Base-by-base conservation (phyloP, 2,113 vertebrate species). In the Psittacara wagleri region DNA sequence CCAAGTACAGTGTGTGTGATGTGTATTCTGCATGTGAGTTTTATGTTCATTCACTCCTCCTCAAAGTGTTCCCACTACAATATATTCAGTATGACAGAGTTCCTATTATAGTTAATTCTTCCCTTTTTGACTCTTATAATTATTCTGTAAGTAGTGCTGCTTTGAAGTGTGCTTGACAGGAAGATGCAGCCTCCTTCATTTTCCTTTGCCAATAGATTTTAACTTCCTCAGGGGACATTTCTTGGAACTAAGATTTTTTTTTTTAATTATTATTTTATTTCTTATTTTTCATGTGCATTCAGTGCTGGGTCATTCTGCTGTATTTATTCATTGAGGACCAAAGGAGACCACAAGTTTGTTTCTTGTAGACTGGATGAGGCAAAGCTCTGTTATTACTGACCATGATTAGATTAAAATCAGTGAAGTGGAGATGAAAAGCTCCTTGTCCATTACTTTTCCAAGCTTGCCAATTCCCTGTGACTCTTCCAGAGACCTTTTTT, bases 1-100 rank as follows among this genome's bases (percentile, higher is more conserved):
- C 43, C 28, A 64, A 67, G 44, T 73, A 48, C 64, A 81, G 51
- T 1, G 9, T 62, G 66, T 77, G 75, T 95, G 87, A 46, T 91
- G 87, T 91, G 85, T 86, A 66, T 81, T 92, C 69, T 86, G 48
- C 57, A 39, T 82, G 85, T 70, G 85, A 96, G 59, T 90, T 76
- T 88, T 88, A 64, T 91, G 80, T 95, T 95, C 94, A 91, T 97
- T 96, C 83, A 82, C 29, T 93, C 77, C 54, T 80, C 85, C 75
- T 93, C 63, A 19, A 44, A 88, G 80, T 52, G 57, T 90, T 93
- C 77, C 86, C 73, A 72, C 94, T 94, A 82, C 73, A 76, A 62
- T 83, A 75, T 86, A 73, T 92, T 90, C 43, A 64, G 27, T 75
- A 57, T 93, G 92, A 86, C 78, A 92, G 90, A 88, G 17, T 90